A percentile compares a stretch with the other conserved stretches of the same genome.
Conservation (phyloP, 2,113 vertebrate genomes). For the Furnarius figulus region DNA sequence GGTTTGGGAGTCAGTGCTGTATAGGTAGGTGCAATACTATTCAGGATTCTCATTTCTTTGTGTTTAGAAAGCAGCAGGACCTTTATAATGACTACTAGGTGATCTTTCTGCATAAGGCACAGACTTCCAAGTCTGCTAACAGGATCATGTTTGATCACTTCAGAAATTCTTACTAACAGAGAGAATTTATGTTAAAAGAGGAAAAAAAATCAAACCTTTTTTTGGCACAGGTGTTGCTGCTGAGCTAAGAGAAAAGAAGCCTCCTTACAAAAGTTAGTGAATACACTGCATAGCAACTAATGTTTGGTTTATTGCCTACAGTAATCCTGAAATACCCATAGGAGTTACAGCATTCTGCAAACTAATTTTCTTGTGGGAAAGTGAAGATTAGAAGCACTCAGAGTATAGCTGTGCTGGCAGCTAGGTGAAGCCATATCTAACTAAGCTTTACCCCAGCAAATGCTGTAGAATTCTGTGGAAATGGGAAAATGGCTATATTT, state of each 20-base stretch:
- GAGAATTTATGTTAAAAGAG: neutral
- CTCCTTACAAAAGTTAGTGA: neutral
- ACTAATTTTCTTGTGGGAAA: neutral
- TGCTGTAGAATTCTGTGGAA: neutral
- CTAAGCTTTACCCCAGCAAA: neutral
- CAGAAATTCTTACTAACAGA: neutral
- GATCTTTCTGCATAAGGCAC: neutral
- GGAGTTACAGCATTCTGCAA: neutral
- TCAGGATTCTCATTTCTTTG: neutral
- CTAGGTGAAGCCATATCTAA: neutral
- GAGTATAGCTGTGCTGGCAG: neutral
- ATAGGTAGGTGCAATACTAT: neutral
- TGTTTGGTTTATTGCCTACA: neutral
- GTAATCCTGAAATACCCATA: neutral
- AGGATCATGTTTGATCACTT: neutral
- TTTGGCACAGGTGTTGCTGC: neutral
- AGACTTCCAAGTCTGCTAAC: neutral
- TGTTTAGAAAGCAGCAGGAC: neutral
- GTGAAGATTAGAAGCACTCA: neutral
- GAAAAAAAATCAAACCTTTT: fast-evolving
- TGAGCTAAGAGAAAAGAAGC: neutral
- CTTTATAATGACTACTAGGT: neutral
- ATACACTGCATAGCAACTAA: neutral
- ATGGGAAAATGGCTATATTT: neutral
- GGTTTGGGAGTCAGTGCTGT: neutral